Evolutionary conservation across 2,888 invertebrate genomes (phyloP).

Genomic region (Dicroscelio sp.): DNA sequence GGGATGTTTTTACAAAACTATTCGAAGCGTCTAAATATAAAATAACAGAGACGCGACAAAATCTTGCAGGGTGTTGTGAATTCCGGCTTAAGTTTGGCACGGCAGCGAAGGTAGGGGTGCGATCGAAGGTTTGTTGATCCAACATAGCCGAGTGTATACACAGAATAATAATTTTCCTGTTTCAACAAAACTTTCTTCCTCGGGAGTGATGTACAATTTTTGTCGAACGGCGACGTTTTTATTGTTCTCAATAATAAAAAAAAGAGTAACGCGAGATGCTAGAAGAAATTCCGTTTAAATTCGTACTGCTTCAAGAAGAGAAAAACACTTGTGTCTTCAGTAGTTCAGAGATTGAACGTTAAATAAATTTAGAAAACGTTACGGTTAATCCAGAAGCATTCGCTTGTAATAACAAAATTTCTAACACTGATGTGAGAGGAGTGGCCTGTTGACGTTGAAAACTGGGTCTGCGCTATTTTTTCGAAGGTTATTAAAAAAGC

Average conservation of each 20-base stretch:
- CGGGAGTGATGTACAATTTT: constrained; percentile 5
- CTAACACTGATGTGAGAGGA: too few species aligned
- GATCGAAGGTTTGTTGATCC: constrained; percentile 75
- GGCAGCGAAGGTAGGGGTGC: constrained; percentile 41
- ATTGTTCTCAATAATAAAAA: too few species aligned
- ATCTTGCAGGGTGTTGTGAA: constrained; percentile 47
- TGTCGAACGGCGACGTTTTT: too few species aligned
- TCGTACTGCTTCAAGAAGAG: too few species aligned
- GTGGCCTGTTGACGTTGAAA: neutral
- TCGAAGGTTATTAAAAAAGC: constrained; percentile 49
- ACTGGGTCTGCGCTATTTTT: neutral
- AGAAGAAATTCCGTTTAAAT: too few species aligned
- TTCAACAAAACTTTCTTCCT: constrained; percentile 48
- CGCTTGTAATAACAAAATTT: too few species aligned
- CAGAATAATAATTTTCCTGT: constrained; percentile 71
- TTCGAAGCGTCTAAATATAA: constrained; percentile 37
- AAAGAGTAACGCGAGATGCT: too few species aligned
- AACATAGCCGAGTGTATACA: constrained; percentile 46
- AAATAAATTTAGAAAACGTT: too few species aligned
- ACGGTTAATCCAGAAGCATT: too few species aligned
- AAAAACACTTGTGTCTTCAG: too few species aligned
- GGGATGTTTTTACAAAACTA: neutral
- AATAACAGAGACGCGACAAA: constrained; percentile 42
- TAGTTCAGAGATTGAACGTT: too few species aligned
- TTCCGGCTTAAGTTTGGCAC: constrained; percentile 62